A percentile compares a stretch with the other conserved stretches of the same genome.
phyloP scores from a whole-genome alignment of 2,797 vertebrate genomes.

The Syndactyla subalaris region DNA sequence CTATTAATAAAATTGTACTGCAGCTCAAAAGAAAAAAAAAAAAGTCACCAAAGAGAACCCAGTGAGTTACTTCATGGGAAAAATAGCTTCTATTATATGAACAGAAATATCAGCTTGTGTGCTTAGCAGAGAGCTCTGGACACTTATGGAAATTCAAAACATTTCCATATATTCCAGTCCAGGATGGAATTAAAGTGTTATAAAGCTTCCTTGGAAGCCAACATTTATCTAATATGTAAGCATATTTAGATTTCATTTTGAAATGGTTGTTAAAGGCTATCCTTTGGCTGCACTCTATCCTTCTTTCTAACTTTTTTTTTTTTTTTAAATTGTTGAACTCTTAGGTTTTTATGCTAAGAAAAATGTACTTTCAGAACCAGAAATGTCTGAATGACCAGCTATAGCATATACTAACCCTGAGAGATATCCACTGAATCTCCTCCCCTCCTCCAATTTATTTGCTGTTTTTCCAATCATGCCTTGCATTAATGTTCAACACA shows the following conservation, averaged over 20 bases:
- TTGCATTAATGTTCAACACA: conserved; percentile 78
- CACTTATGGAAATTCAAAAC: conserved; percentile 28
- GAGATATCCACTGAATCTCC: conserved; percentile 43
- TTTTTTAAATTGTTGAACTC: conserved; percentile 11
- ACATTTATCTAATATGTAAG: conserved; percentile 67
- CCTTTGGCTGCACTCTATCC: conserved; percentile 66
- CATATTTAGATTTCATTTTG: conserved; percentile 69
- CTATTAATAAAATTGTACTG: conserved; percentile 21
- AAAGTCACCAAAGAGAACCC: not conserved
- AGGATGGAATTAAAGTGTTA: conserved; percentile 41
- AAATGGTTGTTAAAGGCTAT: conserved; percentile 60
- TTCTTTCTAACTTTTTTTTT: conserved; percentile 8
- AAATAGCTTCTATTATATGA: conserved; percentile 6
- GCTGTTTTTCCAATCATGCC: conserved; percentile 76
- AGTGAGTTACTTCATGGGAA: not conserved
- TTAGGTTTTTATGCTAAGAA: conserved; percentile 24
- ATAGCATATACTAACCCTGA: conserved; percentile 51
- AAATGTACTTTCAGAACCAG: conserved; percentile 53
- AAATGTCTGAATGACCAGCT: conserved; percentile 60
- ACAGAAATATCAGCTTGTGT: conserved; percentile 7
- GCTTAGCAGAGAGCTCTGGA: not conserved
- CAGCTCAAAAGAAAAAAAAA: not conserved
- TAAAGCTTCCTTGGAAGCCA: conserved; percentile 59
- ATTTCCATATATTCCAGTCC: conserved; percentile 44
- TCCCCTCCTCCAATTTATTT: conserved; percentile 65